Percentiles rank a stretch among this genome's conserved stretches.
Conservation (phyloP, 2,888 invertebrate genomes). For the Oasisia sp. region DNA sequence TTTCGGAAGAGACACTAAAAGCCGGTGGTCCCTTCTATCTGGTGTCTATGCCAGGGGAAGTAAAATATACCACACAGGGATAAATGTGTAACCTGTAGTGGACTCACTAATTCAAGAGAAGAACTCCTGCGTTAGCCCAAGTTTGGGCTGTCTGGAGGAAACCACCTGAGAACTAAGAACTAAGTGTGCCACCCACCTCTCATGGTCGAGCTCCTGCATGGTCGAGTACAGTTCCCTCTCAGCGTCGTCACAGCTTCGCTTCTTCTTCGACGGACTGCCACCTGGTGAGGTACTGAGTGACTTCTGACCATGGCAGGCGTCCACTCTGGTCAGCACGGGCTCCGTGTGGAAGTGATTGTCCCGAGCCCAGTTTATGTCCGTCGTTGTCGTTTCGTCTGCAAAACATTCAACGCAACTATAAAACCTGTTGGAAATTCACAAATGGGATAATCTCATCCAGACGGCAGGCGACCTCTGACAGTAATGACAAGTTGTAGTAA, state of each 20-base stretch:
- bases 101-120: too few species aligned
- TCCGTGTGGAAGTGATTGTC: conserved; percentile 9
- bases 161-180: too few species aligned
- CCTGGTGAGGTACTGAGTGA: background rate
- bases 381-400: background rate
- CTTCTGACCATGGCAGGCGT: background rate
- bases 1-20: too few species aligned
- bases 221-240: background rate
- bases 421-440: background rate
- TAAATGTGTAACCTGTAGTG: too few species aligned
- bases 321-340: background rate
- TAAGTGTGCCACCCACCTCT: background rate
- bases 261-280: conserved; percentile 3
- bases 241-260: background rate
- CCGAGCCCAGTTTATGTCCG: background rate
- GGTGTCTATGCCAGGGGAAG: too few species aligned
- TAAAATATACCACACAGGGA: too few species aligned
- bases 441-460: background rate
- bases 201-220: background rate
- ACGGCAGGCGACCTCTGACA: background rate
- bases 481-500: background rate
- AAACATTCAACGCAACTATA: background rate
- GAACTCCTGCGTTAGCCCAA: too few species aligned
- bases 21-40: too few species aligned
- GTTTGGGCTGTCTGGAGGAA: too few species aligned